Percentiles rank a stretch among this genome's conserved stretches.
These are phyloP conservation scores for Phenganax subtilis DNA, from an alignment of 92 coral and sea anemone species.

Conservation along the genomic window DNA sequence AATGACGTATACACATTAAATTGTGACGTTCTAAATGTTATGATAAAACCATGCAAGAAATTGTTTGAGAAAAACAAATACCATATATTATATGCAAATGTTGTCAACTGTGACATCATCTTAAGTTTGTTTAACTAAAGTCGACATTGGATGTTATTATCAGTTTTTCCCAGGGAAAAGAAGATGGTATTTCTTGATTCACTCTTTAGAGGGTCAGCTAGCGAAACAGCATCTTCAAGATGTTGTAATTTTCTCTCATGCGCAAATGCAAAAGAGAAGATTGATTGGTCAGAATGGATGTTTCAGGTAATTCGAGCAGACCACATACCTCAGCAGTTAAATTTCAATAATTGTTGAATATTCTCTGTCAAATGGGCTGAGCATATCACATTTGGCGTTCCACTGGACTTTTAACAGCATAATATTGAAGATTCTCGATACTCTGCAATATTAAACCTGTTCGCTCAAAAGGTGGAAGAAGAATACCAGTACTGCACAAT, in stretches of 20 bases:
- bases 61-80: constrained; percentile 27
- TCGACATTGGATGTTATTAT: constrained; percentile 45
- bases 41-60: constrained; percentile 38
- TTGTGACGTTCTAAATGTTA: constrained; percentile 44
- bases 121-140: constrained; percentile 49
- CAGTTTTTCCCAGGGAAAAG: constrained; percentile 38
- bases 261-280: neutral
- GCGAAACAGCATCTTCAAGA: constrained; percentile 34
- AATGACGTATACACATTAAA: constrained; percentile 36
- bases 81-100: constrained; percentile 29
- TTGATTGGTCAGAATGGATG: constrained; percentile 41
- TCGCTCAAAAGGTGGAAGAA: constrained; percentile 1
- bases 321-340: constrained; percentile 48
- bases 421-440: constrained; percentile 49
- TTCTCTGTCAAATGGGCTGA: constrained; percentile 53
- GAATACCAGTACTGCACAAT: neutral
- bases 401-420: constrained; percentile 46
- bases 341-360: constrained; percentile 47
- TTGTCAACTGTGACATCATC: constrained; percentile 38
- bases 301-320: constrained; percentile 42
- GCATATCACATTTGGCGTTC: constrained; percentile 51
- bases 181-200: constrained; percentile 57
- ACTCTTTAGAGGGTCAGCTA: constrained; percentile 44
- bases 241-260: constrained; percentile 41
- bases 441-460: constrained; percentile 37